phyloP scores from a whole-genome alignment of 2,113 vertebrate genomes.

The Phrynosoma blainvillii region DNA sequence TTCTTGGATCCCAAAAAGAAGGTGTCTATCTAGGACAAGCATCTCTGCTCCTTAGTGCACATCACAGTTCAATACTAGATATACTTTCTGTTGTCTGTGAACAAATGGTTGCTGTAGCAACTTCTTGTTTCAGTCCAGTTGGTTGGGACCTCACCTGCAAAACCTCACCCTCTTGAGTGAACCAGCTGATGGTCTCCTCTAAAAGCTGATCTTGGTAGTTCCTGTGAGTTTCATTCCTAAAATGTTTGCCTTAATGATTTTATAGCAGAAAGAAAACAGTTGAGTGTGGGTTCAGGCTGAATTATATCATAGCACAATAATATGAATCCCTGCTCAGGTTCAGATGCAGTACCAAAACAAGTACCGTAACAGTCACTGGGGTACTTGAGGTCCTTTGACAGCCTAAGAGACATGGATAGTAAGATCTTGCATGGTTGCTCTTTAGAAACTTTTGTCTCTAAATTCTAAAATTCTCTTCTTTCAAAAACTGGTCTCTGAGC shows the following conservation, averaged over 20 bases:
- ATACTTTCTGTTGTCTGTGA: background rate
- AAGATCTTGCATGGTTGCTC: background rate
- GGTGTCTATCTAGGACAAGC: background rate
- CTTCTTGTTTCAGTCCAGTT: background rate
- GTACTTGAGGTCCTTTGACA: background rate
- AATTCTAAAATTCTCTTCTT: background rate
- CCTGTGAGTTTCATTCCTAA: background rate
- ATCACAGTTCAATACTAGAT: background rate
- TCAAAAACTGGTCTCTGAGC: background rate
- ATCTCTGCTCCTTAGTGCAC: background rate
- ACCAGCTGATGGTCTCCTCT: background rate
- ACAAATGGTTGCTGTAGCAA: conserved; percentile 11
- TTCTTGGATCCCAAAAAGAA: background rate
- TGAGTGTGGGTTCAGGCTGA: no score
- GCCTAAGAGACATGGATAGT: background rate
- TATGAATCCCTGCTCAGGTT: background rate
- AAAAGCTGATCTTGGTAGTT: conserved; percentile 3
- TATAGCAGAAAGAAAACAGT: background rate
- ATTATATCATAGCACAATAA: background rate
- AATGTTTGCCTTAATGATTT: background rate
- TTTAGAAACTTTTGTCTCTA: background rate
- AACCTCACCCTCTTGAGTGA: background rate
- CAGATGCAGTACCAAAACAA: background rate
- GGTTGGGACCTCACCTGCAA: background rate
- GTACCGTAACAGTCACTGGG: background rate